Evolutionary conservation across 1,140 invertebrate genomes (phyloP), one percentile per base, ranked within the genome.

Genomic region (Drosophila nigrodunni): DNA sequence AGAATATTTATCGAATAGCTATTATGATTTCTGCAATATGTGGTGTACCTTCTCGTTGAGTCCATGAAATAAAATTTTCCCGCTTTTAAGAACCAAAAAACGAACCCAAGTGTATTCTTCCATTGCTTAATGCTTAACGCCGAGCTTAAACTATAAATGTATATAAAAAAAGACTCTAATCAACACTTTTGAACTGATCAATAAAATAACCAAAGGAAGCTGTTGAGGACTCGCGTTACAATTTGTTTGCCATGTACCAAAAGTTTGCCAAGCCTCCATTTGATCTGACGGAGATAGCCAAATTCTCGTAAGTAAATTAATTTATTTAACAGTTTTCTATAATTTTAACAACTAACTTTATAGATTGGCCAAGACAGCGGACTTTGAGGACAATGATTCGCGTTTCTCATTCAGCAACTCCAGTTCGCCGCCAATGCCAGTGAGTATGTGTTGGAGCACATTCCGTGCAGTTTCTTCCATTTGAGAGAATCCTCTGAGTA

Each of bases 331-430:
- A 43, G 18, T 57, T 0, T 10, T n/a, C 7, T 10, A 10, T 9
- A 10, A 8, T 3, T 21, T 8, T 54, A 44, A 54, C n/a, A 41
- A 34, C 18, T 15, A 15, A 0, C 1, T 37, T 52, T 30, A 0
- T n/a, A 91, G 90, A 0, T 52, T 91, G 58, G 68, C 70, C 44
- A 90, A 92, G 41, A 47, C 87, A 10, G 73, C 83, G 1, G 90
- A 92, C 43, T 92, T 78, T 57, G 92, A 92, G 74, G 90, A 92
- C 57, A 91, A 92, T 15, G 95, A 96, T 89, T 96, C 95, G 25
- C 94, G 95, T 65, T 95, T 95, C 81, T 96, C 95, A 0, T 96
- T 95, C 77, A 96, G 95, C 85, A 96, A 95, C 89, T 95, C 95
- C 41, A 96, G 95, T 86, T 96, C 95, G 41, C 95, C 95, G 52